Base-by-base conservation (phyloP, 2,797 vertebrate genomes). In the Urophycis tenuis region DNA sequence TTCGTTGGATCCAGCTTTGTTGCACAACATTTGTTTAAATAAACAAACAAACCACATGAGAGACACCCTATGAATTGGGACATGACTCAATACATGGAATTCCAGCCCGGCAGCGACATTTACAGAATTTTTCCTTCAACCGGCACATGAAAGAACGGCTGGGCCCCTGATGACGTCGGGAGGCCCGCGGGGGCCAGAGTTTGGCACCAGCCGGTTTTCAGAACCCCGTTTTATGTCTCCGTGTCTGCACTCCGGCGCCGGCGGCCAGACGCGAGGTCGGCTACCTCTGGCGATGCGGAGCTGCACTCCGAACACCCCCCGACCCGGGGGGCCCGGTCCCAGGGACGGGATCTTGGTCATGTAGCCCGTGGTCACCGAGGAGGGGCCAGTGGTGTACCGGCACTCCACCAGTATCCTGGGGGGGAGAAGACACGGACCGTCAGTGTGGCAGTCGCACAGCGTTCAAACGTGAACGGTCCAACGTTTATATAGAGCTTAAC, bases 281-380 rank as follows among this genome's bases (percentile, higher is more conserved):
- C 25, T 79, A 93, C 93, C 93, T 92, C 89, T 91, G 33, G 94
- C 91, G 30, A 94, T 93, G 80, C 92, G 90, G 67, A 94, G 91
- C 77, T 94, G 93, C 72, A 93, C 93, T 74, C 93, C 93, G 79
- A 93, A 90, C 34, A 90, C 81, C 1, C 92, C 93, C n/a, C 90
- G 84, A 4, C 90, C 88, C 30, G 89, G 89, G 80, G 93, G 75
- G 3, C 87, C 84, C 29, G 93, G 89, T 30, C 91, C 90, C 0
- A 94, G 81, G 1, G 87, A 86, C 5, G 92, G 93, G 45, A 88
- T 92, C 85, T 93, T 94, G 25, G 93, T 92, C 83, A 94, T 74
- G 80, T 93, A 93, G 53, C 92, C 91, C 76, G 92, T 89, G 78
- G 86, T 91, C 0, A 87, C 84, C 45, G 86, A 79, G 4, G 83